Conservation (phyloP, 2,797 vertebrate species). For the Hyperoplus immaculatus region DNA sequence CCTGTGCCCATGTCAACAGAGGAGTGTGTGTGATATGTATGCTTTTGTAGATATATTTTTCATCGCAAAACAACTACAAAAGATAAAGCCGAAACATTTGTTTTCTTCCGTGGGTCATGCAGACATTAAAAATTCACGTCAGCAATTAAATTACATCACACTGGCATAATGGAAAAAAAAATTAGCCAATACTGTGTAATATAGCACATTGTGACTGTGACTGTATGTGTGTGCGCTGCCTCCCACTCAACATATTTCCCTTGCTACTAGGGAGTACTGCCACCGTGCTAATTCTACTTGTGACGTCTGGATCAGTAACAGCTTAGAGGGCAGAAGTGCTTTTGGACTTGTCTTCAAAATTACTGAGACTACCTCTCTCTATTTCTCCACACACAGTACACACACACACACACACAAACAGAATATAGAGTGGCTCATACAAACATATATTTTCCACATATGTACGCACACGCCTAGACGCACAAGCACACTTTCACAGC, state of each 20-base stretch:
- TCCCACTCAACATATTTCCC: conserved; percentile 70
- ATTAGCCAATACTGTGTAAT: conserved; percentile 43
- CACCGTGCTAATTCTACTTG: conserved; percentile 61
- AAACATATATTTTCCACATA: conserved; percentile 1
- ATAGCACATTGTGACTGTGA: conserved; percentile 45
- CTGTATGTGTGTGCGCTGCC: conserved; percentile 22
- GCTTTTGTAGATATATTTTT: neutral
- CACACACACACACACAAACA: neutral
- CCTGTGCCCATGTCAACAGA: conserved; percentile 3
- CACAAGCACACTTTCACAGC: conserved; percentile 12
- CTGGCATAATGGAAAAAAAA: conserved; percentile 51
- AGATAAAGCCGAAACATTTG: neutral
- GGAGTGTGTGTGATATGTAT: conserved; percentile 22
- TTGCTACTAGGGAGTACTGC: conserved; percentile 40
- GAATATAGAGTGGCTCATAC: conserved; percentile 5
- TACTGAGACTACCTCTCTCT: conserved; percentile 21
- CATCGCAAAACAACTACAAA: conserved; percentile 3
- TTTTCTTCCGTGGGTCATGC: conserved; percentile 13
- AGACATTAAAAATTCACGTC: conserved; percentile 38
- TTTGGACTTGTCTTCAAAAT: conserved; percentile 45
- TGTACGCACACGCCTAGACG: neutral
- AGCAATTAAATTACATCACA: conserved; percentile 56
- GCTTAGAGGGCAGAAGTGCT: conserved; percentile 41
- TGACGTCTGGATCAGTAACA: conserved; percentile 53
- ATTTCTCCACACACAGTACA: neutral